Evolutionary conservation across 2,888 invertebrate species (phyloP).

Genomic region (Parapristionchus giblindavisi): DNA sequence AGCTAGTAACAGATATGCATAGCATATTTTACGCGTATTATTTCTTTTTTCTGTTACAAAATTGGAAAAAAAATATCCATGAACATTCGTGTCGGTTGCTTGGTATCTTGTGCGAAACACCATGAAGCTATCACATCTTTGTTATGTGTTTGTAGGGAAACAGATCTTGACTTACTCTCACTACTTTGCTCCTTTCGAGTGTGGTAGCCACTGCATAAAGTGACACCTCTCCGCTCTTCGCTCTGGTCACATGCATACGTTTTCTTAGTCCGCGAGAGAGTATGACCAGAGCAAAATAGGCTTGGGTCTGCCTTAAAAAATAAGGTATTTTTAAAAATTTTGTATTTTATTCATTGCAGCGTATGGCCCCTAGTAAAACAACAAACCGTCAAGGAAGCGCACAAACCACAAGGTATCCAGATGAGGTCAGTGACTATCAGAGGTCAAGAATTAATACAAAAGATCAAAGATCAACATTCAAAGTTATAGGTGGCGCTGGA

Average conservation of each 20-base stretch:
- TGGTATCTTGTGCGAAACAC: too few relatives aligned
- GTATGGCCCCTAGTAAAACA: background rate
- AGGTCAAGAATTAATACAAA: too few relatives aligned
- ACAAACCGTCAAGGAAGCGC: background rate
- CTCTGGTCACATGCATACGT: too few relatives aligned
- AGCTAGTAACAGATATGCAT: too few relatives aligned
- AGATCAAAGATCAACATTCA: background rate
- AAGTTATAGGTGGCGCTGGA: conserved; percentile 18
- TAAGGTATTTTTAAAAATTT: background rate
- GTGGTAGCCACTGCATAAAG: too few relatives aligned
- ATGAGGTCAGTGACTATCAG: background rate
- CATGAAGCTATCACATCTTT: too few relatives aligned
- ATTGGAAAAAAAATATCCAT: too few relatives aligned
- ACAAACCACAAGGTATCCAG: background rate
- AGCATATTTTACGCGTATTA: background rate
- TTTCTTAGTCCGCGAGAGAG: too few relatives aligned
- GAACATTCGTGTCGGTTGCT: too few relatives aligned
- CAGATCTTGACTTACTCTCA: background rate
- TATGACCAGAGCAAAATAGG: too few relatives aligned
- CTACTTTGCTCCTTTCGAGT: background rate
- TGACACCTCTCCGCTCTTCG: too few relatives aligned
- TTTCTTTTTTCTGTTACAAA: background rate
- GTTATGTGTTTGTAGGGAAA: background rate
- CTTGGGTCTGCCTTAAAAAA: conserved; percentile 7
- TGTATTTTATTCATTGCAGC: too few relatives aligned